Evolutionary conservation across 2,113 vertebrate species (phyloP), one percentile per base, ranked within the genome.

Genomic region (Oenanthe melanoleuca): DNA sequence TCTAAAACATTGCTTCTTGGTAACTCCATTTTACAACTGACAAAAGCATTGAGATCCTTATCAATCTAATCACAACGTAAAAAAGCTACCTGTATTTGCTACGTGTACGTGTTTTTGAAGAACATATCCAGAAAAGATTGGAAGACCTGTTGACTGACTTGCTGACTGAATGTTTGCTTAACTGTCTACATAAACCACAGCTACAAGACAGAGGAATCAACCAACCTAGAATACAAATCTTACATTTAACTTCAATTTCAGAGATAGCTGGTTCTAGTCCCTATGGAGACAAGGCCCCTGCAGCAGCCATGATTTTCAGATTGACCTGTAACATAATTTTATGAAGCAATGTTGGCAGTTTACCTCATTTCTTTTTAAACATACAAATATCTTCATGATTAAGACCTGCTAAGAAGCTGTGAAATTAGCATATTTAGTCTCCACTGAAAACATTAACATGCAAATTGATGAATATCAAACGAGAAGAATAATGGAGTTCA

Each of bases 401-500:
- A 94, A 86, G 77, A 95, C 86, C 82, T 92, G 79, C 80, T 83
- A 83, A 86, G 88, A 95, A 93, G 94, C 89, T 88, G 64, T 90
- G 89, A 95, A 92, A 96, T 97, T 95, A 93, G 88, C 92, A 93
- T 97, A 95, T 78, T 92, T 86, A 52, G 47, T 80, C 92, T 88
- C 85, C 67, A 83, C 2, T 78, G 88, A 83, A 94, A 94, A 95
- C 64, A 96, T 95, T 96, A 93, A 84, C 44, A 95, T 96, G 93
- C 82, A 95, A 96, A 96, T 92, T 94, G 67, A 86, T 93, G 94
- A 95, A 92, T 92, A 94, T 66, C 71, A 88, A 88, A 88, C 3
- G 13, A 84, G 92, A 74, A 94, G 57, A 94, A 92, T 89, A 96
- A 95, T 74, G 56, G 85, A 74, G 79, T 95, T 96, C 94, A 95